Conservation (phyloP, 2,888 invertebrate genomes). For the Perithous albicinctus region DNA sequence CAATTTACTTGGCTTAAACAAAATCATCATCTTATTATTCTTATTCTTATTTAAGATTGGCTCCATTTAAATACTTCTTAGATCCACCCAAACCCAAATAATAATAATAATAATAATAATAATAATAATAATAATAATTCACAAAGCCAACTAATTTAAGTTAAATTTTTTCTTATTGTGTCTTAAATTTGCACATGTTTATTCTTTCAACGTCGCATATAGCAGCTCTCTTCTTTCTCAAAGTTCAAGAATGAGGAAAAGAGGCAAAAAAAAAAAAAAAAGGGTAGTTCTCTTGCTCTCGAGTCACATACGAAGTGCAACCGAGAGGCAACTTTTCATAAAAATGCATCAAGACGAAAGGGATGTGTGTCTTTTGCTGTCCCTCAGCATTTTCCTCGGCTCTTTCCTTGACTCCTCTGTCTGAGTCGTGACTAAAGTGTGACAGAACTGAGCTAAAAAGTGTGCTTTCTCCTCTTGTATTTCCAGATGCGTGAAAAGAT, state of each 20-base stretch:
- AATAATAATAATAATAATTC: no score
- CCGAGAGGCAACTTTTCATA: slow-evolving; percentile 20
- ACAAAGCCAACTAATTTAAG: no score
- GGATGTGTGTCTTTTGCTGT: slow-evolving; percentile 5
- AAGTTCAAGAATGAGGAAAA: slow-evolving; percentile 20
- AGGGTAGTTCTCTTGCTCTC: not conserved
- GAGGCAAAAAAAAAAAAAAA: not conserved
- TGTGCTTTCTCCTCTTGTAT: slow-evolving; percentile 14
- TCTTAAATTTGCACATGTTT: not conserved
- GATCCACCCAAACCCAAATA: no score
- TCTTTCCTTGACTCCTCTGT: not conserved
- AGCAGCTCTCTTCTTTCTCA: slow-evolving; percentile 13
- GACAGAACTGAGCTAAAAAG: slow-evolving; percentile 9
- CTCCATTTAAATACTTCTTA: no score
- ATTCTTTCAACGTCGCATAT: slow-evolving; percentile 11
- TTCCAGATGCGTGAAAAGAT: slow-evolving; percentile 1
- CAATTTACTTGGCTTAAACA: no score
- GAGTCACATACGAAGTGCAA: slow-evolving; percentile 19
- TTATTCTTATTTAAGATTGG: no score
- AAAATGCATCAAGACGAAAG: slow-evolving; percentile 7
- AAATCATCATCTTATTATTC: no score
- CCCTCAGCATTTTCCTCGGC: slow-evolving; percentile 11
- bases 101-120: no score
- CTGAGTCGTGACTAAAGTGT: not conserved
- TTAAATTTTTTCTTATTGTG: no score